Evolutionary conservation across 1,140 invertebrate genomes (phyloP).

Genomic region (Drosophila takahashii): DNA sequence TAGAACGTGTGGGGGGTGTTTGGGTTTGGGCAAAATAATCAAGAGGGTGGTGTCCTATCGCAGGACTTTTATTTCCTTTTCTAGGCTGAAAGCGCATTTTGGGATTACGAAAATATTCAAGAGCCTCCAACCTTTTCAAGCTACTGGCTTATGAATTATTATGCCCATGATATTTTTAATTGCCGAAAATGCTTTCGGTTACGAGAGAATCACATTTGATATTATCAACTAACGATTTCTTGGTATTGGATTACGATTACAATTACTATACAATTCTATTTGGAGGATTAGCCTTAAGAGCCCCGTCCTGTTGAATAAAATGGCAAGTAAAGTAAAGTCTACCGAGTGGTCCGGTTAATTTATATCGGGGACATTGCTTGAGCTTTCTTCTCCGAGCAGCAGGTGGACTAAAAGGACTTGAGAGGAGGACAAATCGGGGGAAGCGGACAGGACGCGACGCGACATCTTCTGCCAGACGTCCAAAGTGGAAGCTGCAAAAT

Average conservation of each 20-base stretch:
- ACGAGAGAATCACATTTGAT: no score
- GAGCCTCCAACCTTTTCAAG: neutral
- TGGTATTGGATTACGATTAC: no score
- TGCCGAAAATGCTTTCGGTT: no score
- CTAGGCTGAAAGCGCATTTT: neutral
- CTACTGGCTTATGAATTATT: no score
- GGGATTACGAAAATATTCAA: neutral
- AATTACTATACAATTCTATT: neutral
- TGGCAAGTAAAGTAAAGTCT: neutral
- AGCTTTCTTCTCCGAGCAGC: neutral
- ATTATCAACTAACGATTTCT: no score
- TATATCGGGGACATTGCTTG: constrained; percentile 27
- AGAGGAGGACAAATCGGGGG: no score
- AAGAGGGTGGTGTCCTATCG: neutral
- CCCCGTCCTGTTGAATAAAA: neutral
- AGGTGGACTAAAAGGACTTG: constrained; percentile 27
- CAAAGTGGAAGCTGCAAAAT: constrained; percentile 57
- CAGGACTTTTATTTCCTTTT: neutral
- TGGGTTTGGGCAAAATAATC: neutral
- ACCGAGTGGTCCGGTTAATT: constrained; percentile 29
- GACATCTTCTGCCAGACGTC: neutral
- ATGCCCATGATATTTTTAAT: no score
- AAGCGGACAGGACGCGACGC: constrained; percentile 2
- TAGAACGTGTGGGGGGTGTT: neutral
- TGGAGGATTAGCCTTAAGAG: neutral